phyloP scores from a whole-genome alignment of 2,888 invertebrate genomes.

The Cataglyphis altisquamis region DNA sequence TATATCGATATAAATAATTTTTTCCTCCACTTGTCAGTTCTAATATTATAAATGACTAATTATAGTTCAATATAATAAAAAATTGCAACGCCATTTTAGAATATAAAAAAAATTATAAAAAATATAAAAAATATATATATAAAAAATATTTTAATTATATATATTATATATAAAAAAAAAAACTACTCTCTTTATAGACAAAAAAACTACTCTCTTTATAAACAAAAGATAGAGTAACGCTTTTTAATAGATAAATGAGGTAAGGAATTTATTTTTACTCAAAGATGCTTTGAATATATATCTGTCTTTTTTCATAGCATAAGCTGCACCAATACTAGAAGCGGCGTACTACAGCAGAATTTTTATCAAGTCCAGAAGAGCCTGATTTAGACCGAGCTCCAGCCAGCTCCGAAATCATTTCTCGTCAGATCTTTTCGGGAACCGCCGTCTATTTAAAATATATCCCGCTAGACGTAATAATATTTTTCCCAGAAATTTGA shows the following conservation, averaged over 20 bases:
- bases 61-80: background rate
- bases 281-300: background rate
- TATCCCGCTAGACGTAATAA: background rate
- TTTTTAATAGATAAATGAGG: background rate
- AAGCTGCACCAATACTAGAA: background rate
- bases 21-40: no score
- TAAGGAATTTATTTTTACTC: background rate
- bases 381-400: conserved; percentile 73
- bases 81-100: no score
- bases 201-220: no score
- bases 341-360: conserved; percentile 49
- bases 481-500: conserved; percentile 15
- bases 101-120: no score
- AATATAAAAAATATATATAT: no score
- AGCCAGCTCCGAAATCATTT: conserved; percentile 42
- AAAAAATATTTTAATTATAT: no score
- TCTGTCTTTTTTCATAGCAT: background rate
- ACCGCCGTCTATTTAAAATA: conserved; percentile 6
- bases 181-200: no score
- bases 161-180: no score
- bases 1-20: background rate
- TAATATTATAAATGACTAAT: background rate
- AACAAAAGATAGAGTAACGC: background rate
- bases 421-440: conserved; percentile 21
- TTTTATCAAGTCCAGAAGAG: conserved; percentile 70